phyloP scores from a whole-genome alignment of 1,140 invertebrate genomes.

The Pygmarrhopalites habei region DNA sequence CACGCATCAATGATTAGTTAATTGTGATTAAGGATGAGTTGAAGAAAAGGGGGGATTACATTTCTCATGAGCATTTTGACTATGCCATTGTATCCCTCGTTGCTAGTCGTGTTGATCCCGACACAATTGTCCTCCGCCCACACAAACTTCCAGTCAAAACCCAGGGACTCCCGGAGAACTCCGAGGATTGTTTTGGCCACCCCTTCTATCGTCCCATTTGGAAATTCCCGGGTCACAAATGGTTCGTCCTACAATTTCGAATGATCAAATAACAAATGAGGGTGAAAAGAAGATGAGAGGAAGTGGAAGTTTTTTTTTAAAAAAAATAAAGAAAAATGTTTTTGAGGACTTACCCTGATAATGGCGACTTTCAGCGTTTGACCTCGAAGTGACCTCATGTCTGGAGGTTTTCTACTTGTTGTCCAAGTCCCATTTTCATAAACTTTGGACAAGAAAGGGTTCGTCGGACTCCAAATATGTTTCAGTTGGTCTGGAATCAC shows the following conservation, averaged over 20 bases:
- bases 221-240: not conserved
- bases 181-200: slow-evolving; percentile 19
- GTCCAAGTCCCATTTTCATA: slow-evolving; percentile 29
- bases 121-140: slow-evolving; percentile 24
- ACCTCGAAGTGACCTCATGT: slow-evolving; percentile 20
- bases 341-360: slow-evolving; percentile 21
- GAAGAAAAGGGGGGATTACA: not conserved
- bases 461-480: slow-evolving; percentile 38
- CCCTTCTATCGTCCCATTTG: slow-evolving; percentile 25
- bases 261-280: too few species aligned
- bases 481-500: slow-evolving; percentile 35
- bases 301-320: not conserved
- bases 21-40: not conserved
- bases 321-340: not conserved
- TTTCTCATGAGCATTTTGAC: slow-evolving; percentile 19
- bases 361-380: slow-evolving; percentile 23
- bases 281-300: not conserved
- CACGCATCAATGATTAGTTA: too few species aligned
- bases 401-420: slow-evolving; percentile 12
- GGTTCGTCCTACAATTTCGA: not conserved
- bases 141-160: slow-evolving; percentile 31
- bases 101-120: slow-evolving; percentile 11
- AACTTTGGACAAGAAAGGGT: slow-evolving; percentile 25
- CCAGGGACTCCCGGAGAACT: slow-evolving; percentile 31
- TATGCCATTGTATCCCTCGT: slow-evolving; percentile 22